Evolutionary conservation across 2,113 vertebrate species (phyloP).

Genomic region (Proteles cristata): DNA sequence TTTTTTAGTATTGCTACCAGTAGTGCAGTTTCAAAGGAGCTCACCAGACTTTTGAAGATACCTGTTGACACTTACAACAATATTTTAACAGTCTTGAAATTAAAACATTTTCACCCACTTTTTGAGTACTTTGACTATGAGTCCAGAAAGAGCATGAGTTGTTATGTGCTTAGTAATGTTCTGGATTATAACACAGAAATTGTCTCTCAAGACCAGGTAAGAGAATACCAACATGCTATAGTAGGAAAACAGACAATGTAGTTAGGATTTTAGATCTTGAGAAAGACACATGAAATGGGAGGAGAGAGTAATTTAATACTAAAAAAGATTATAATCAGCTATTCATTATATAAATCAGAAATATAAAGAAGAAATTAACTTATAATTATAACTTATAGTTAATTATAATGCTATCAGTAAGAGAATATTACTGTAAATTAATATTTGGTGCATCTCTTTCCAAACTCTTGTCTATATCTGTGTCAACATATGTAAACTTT

Average conservation of each 20-base stretch:
- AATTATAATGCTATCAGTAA: not conserved
- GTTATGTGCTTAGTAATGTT: constrained; percentile 97
- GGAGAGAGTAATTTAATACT: not conserved
- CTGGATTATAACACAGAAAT: constrained; percentile 98
- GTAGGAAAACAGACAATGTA: not conserved
- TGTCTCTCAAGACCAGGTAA: constrained; percentile 96
- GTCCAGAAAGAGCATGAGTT: constrained; percentile 99
- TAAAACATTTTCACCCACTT: constrained; percentile 97
- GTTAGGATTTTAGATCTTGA: constrained; percentile 14
- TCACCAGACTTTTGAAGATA: constrained; percentile 98
- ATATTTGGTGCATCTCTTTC: not conserved
- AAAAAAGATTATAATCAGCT: not conserved
- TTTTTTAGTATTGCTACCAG: constrained; percentile 96
- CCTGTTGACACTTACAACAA: constrained; percentile 99
- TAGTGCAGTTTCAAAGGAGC: constrained; percentile 98
- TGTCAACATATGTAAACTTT: not conserved
- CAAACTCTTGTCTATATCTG: not conserved
- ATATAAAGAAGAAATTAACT: not conserved
- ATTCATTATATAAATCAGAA: not conserved
- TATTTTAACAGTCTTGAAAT: constrained; percentile 95
- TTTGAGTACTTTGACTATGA: constrained; percentile 99
- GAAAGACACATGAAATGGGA: not conserved
- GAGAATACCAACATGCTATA: not conserved
- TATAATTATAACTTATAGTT: too few relatives aligned
- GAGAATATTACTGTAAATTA: not conserved